Evolutionary conservation across 2,113 vertebrate genomes (phyloP), one percentile per base, ranked within the genome.

Genomic region (Balaeniceps rex): DNA sequence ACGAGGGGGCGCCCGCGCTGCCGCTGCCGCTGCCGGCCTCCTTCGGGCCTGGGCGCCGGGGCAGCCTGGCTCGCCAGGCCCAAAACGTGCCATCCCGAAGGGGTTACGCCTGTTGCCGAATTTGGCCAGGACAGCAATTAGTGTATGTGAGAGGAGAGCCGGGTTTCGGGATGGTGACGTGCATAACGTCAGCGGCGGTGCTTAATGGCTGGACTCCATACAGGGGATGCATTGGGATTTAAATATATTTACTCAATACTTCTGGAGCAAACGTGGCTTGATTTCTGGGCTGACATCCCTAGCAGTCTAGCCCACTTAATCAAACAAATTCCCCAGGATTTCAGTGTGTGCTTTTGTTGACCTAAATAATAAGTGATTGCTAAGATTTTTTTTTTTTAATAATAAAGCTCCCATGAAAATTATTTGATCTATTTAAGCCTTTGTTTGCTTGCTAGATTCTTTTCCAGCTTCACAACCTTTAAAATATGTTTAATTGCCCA

Each of bases 1-100:
- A 93, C 82, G 23, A 51, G 98, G 61, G 95, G 98, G 96, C 93
- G 91, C 88, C 78, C 93, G 54, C 92, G 84, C 55, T n/a, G n/a
- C 24, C 15, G 36, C 29, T 5, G 69, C 63, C 51, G 17, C 9
- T 16, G 44, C 61, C 24, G 28, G 26, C n/a, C 17, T 7, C 22
- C 49, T 12, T 19, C 33, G 42, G 4, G 25, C 31, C 44, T 28
- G 23, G 46, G 18, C 29, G 17, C 46, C 13, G 10, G 68, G 33
- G 5, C 57, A 10, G 55, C 42, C 55, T 3, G 14, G 42, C 74
- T 29, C 19, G n/a, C 34, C 26, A 12, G 21, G n/a, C 46, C 58
- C 22, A 23, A 6, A 19, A 4, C 29, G 29, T 7, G 29, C 12
- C 2, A 3, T 24, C 33, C 33, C 33, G 11, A 13, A 83, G 93